Percentiles rank a stretch among this genome's conserved stretches.
These are phyloP conservation scores for Bemisia tabaci DNA, from an alignment of 1,140 invertebrate species.

Conservation along the genomic window DNA sequence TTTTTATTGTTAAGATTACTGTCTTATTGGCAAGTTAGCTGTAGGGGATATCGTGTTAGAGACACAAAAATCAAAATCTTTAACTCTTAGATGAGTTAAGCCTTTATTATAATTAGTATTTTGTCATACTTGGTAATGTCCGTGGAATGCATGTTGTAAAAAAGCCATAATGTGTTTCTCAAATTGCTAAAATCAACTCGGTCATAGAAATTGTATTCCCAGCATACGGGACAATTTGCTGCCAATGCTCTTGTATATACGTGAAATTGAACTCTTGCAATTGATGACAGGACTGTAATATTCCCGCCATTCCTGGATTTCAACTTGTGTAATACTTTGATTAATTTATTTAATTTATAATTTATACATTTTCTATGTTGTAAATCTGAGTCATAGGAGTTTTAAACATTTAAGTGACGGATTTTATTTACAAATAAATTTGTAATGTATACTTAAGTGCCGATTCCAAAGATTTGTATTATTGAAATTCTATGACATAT, in stretches of 20 bases:
- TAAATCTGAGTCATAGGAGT: background rate
- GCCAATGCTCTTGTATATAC: background rate
- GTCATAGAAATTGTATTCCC: background rate
- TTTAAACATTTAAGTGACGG: slow-evolving; percentile 1
- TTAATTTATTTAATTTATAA: background rate
- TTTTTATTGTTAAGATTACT: too few species aligned
- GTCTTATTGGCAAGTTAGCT: too few species aligned
- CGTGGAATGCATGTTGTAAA: background rate
- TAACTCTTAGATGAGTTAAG: background rate
- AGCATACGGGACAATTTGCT: background rate
- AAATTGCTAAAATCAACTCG: background rate
- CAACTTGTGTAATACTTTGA: background rate
- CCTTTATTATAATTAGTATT: too few species aligned
- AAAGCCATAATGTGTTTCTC: background rate
- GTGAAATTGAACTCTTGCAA: background rate
- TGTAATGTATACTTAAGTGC: background rate
- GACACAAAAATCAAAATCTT: background rate
- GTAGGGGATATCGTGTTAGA: too few species aligned
- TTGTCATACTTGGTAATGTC: too few species aligned
- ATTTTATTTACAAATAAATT: too few species aligned
- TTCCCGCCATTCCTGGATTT: background rate
- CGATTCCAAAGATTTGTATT: background rate
- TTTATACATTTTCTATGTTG: background rate
- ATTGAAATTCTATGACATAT: background rate
- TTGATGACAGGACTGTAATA: background rate